Percentiles rank a stretch among this genome's conserved stretches.
Conservation (phyloP, 37 sponge, comb jelly and placozoan genomes). For the Cladorhizidae sp. region DNA sequence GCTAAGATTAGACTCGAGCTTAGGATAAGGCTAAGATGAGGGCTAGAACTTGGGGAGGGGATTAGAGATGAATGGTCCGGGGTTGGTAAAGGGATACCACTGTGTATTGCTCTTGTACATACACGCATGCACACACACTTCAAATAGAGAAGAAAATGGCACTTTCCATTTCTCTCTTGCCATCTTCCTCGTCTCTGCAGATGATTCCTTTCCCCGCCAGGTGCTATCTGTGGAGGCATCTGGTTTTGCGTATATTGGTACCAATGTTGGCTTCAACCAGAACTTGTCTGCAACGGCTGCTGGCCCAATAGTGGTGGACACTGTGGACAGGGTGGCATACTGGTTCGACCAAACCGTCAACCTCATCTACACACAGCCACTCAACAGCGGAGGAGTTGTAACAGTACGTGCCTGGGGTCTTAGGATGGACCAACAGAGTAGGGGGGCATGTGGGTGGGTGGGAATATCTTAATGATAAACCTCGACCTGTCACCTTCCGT, state of each 20-base stretch:
- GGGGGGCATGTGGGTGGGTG: too few species aligned
- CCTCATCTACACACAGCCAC: slow-evolving; percentile 9
- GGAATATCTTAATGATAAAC: not conserved
- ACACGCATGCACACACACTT: too few species aligned
- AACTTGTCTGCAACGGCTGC: not conserved
- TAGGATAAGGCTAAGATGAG: too few species aligned
- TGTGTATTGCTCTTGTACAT: too few species aligned
- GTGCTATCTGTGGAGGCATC: not conserved
- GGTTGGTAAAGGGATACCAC: too few species aligned
- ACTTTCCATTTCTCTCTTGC: not conserved
- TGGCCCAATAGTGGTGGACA: slow-evolving; percentile 35
- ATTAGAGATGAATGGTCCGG: too few species aligned
- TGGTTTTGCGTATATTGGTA: not conserved
- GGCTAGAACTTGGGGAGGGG: too few species aligned
- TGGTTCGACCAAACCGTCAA: slow-evolving; percentile 15
- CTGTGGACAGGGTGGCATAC: slow-evolving; percentile 18
- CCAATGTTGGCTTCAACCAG: not conserved
- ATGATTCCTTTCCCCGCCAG: slow-evolving; percentile 25
- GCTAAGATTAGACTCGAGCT: too few species aligned
- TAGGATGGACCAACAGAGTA: too few species aligned
- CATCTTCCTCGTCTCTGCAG: not conserved
- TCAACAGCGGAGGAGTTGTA: slow-evolving; percentile 19
- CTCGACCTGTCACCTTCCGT: not conserved
- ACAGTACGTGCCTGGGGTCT: too few species aligned
- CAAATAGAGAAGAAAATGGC: too few species aligned